Percentiles rank a stretch among this genome's conserved stretches.
Conservation (phyloP, 2,113 vertebrate genomes). For the Saguinus imperator region DNA sequence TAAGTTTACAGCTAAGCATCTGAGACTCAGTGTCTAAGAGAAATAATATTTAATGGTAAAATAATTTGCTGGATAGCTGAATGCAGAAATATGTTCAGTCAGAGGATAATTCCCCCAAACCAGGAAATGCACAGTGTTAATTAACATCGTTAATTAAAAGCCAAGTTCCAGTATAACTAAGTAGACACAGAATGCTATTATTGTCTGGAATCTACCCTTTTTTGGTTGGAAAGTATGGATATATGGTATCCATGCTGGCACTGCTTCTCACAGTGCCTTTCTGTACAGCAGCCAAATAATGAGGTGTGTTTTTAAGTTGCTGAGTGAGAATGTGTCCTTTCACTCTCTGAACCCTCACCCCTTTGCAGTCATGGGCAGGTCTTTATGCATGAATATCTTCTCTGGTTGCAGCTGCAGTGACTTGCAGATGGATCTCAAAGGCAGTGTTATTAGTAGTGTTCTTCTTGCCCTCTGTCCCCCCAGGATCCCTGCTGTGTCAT, state of each 20-base stretch:
- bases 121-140: background rate
- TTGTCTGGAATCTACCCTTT: background rate
- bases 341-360: background rate
- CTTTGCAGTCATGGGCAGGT: background rate
- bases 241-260: fast-evolving
- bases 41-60: constrained; percentile 12
- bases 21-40: background rate
- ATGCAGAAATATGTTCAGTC: background rate
- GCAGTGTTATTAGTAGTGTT: background rate
- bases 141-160: background rate
- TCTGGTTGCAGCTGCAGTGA: background rate
- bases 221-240: background rate
- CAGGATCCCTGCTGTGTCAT: background rate
- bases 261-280: background rate
- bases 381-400: background rate
- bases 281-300: background rate
- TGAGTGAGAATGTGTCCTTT: background rate
- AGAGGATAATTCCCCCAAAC: background rate
- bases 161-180: background rate
- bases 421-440: background rate
- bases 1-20: background rate
- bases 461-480: background rate
- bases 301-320: background rate
- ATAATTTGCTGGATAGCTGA: background rate
- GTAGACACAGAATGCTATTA: background rate